phyloP scores from a whole-genome alignment of 2,797 vertebrate genomes.

The Pipistrellus kuhlii region DNA sequence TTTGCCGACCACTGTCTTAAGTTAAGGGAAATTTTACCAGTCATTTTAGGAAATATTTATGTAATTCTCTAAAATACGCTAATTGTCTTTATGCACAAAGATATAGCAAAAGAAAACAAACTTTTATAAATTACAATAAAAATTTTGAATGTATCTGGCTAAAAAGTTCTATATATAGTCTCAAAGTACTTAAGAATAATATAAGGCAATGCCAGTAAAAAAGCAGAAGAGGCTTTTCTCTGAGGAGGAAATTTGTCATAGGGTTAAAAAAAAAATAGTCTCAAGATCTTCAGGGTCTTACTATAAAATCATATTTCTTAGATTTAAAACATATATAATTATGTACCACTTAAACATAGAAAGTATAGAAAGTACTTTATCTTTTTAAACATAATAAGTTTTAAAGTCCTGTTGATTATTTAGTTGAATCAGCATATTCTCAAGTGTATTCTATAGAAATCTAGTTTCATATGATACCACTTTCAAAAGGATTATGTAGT shows the following conservation, averaged over 20 bases:
- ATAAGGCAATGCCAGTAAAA: background rate
- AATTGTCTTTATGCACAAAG: constrained; percentile 37
- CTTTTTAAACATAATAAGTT: background rate
- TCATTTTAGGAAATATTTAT: constrained; percentile 42
- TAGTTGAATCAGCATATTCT: constrained; percentile 17
- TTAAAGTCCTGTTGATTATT: constrained; percentile 51
- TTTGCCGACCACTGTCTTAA: background rate
- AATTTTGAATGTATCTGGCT: background rate
- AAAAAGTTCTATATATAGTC: background rate
- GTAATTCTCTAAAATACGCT: constrained; percentile 24
- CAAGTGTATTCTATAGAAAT: background rate
- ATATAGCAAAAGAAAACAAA: constrained; percentile 46
- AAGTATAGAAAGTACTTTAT: background rate
- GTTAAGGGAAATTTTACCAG: background rate
- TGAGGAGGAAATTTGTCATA: background rate
- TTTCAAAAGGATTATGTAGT: constrained; percentile 34
- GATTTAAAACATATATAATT: background rate
- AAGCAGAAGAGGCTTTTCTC: background rate
- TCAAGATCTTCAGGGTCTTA: background rate
- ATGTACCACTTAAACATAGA: background rate
- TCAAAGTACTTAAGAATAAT: constrained; percentile 33
- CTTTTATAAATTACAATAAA: background rate
- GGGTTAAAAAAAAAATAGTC: constrained; percentile 10
- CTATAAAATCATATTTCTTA: constrained; percentile 7
- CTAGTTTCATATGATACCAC: background rate